Base-by-base conservation (phyloP, 2,113 vertebrate genomes). In the Ophthalmolycus amberensis region DNA sequence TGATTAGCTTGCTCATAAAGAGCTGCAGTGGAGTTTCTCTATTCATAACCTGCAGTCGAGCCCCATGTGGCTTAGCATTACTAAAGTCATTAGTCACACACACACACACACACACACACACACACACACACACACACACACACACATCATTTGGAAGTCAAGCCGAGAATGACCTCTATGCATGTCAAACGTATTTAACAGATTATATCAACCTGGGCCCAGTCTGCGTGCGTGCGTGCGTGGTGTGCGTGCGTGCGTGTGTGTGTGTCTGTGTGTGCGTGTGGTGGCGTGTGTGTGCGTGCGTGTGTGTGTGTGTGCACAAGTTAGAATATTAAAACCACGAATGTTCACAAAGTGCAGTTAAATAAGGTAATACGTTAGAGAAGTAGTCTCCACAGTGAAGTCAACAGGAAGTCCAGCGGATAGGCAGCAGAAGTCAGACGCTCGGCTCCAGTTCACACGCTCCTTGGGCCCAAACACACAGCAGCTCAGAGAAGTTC, bases 71-170 rank as follows among this genome's bases (percentile, higher is more conserved):
- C 71, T 80, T n/a, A 79, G 85, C 80, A 85, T 88, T 84, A 86
- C 86, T 83, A 81, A 90, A 83, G 63, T 54, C 85, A 90, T 92
- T 89, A 86, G 88, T 89, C 85, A 77, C 88, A 79, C 79, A 65
- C 72, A 77, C 79, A 84, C 80, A 66, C 32, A 50, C 14, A 58
- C 11, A 37, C 76, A 77, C 22, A 58, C 25, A 32, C 42, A 71
- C 62, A 74, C 22, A 66, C 72, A 67, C 14, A 37, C 85, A 72
- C 29, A 22, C 54, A 56, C 32, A 65, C n/a, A 68, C 73, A 68
- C 9, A 38, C 20, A 72, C 40, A 52, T 52, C 18, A 69, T 84
- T 79, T 79, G 20, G 42, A 71, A 82, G 72, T 85, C 72, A 67
- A 77, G 32, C 71, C 52, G 37, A 56, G 71, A 71, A 73, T 80